Evolutionary conservation across 2,113 vertebrate genomes (phyloP), one percentile per base, ranked within the genome.

Genomic region (Aegithalos caudatus): DNA sequence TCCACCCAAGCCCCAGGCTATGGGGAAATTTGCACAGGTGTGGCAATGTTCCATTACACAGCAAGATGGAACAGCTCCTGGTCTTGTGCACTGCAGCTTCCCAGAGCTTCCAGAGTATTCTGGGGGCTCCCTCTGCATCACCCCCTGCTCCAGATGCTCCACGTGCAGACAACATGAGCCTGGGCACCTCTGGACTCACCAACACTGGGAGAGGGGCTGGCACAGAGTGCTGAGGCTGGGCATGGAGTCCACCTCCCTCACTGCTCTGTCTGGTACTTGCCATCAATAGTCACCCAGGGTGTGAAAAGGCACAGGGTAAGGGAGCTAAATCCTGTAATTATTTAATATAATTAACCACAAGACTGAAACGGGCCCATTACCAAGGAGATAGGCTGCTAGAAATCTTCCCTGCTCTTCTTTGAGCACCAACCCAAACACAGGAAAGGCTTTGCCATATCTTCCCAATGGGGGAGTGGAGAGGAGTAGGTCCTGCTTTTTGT

Each of bases 141-240:
- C 4, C n/a, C 57, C 42, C 74, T 17, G 35, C 79, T 60, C 0
- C 0, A 25, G 81, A 25, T n/a, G 60, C 80, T 61, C 57, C 33
- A 20, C 0, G 0, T 1, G 2, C 0, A 3, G 81, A 51, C 7
- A 8, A 0, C 2, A 0, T 4, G 35, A 73, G 7, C 65, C 51
- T 42, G 12, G 2, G 16, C 51, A n/a, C 44, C 69, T 58, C 42
- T 25, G 58, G 77, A 29, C 27, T 9, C 57, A 7, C 38, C 8
- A 0, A 1, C 92, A 24, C 4, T 1, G 2, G 31, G 24, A 7
- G 13, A 73, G 35, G 12, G 23, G 24, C 58, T 2, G 1, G 84
- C 25, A 2, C 28, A 48, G 1, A 50, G 22, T 16, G 22, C 73
- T 56, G 42, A 65, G 62, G 28, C 47, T 71, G 57, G 51, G 50